Conservation (phyloP, 2,888 invertebrate species). For the Cryptocheilus praepositus region DNA sequence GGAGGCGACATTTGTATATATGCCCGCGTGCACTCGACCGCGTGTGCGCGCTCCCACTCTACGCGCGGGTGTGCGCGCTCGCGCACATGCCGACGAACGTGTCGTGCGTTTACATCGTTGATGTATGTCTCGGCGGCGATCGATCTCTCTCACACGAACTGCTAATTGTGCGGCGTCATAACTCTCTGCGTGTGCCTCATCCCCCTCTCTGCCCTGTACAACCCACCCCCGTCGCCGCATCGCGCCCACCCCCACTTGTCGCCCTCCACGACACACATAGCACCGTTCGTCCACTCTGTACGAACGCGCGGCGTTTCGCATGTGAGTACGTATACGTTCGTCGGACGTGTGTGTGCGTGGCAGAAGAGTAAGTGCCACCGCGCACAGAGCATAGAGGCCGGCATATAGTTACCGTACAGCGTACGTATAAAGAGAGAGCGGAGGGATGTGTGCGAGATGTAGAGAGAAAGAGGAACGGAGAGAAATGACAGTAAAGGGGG, state of each 20-base stretch:
- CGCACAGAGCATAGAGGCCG: constrained; percentile 3
- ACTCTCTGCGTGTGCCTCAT: constrained; percentile 63
- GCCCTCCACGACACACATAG: background rate
- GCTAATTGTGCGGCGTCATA: constrained; percentile 75
- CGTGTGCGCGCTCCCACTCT: constrained; percentile 35
- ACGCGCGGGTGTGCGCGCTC: constrained; percentile 51
- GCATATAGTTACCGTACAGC: constrained; percentile 19
- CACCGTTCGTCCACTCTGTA: background rate
- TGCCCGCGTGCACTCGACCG: constrained; percentile 3
- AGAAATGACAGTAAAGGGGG: constrained; percentile 8
- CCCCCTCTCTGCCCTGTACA: constrained; percentile 28
- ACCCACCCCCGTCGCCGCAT: background rate
- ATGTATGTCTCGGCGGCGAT: constrained; percentile 73
- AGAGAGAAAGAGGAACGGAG: constrained; percentile 11
- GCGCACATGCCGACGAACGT: constrained; percentile 56
- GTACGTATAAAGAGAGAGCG: constrained; percentile 29
- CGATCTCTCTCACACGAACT: constrained; percentile 75
- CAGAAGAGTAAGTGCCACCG: constrained; percentile 22
- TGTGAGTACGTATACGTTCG: constrained; percentile 1
- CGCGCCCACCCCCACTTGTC: background rate
- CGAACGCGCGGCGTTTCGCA: background rate
- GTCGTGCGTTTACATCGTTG: constrained; percentile 69
- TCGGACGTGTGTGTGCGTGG: constrained; percentile 30
- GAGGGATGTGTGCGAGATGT: constrained; percentile 26
- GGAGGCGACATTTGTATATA: constrained; percentile 32